Evolutionary conservation across 2,888 invertebrate species (phyloP), one percentile per base, ranked within the genome.

Genomic region (Scaptomyza parva): DNA sequence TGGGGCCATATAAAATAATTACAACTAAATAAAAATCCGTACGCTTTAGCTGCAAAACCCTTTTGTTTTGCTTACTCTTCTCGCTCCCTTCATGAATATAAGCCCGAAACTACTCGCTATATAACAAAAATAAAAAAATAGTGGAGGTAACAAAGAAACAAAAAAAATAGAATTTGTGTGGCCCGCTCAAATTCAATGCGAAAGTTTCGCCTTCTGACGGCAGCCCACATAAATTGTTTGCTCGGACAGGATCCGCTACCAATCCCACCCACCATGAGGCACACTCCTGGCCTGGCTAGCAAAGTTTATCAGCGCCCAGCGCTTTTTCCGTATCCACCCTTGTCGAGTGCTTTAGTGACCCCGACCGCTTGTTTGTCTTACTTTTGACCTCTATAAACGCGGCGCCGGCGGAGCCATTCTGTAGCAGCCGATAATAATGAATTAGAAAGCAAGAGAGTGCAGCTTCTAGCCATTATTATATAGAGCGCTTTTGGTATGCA

Each of bases 41-140:
- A 80, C 88, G 82, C 82, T 83, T 88, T 83, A 85, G 82, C 88
- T 87, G 84, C 66, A 88, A 78, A 88, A 88, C 88, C 86, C 89
- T 88, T 83, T 84, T 88, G 84, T 84, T 84, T 86, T 77, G 61
- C 35, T 60, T 52, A 40, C 26, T 44, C 43, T 80, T 45, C 43
- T 43, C 50, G 40, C 17, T 12, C 61, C 18, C 30, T 20, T 24
- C 68, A 28, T 53, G 35, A 40, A 65, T 40, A 43, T 47, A 72
- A 77, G 44, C 28, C 54, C 26, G 40, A 78, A 78, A 78, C 86
- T 86, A 80, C 65, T 81, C 53, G 61, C 61, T 33, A 65, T 51
- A 61, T 43, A 39, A 57, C 45, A 26, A 66, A 39, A 43, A 61
- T 53, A 20, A 57, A 22, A 41, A 26, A 18, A 6, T 11, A 14